A percentile compares a stretch with the other conserved stretches of the same genome.
These are phyloP conservation scores for Eupithecia centaureata DNA, from an alignment of 2,888 invertebrate genomes.

Conservation along the genomic window DNA sequence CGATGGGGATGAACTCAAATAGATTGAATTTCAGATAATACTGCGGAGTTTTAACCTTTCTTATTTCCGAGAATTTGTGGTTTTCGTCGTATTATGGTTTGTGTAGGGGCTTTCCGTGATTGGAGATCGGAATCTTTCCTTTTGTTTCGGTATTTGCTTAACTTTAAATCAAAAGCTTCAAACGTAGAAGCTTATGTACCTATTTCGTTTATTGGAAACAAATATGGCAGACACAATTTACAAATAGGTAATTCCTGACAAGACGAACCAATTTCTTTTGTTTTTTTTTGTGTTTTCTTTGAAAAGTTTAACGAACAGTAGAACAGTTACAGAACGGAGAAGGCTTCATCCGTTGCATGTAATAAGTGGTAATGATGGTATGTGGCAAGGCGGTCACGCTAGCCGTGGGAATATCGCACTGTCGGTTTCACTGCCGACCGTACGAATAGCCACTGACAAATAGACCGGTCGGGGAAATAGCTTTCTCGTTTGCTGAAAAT, in stretches of 20 bases:
- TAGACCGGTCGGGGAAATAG: conserved; percentile 12
- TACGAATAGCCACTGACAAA: conserved; percentile 11
- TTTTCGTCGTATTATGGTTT: conserved; percentile 48
- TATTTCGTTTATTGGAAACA: background rate
- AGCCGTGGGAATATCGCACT: conserved; percentile 49
- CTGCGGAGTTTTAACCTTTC: conserved; percentile 65
- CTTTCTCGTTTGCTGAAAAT: background rate
- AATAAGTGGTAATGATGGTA: conserved; percentile 45
- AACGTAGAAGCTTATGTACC: background rate
- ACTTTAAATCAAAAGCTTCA: background rate
- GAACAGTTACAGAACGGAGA: conserved; percentile 30
- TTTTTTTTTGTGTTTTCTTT: background rate
- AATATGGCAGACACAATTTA: background rate
- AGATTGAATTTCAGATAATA: conserved; percentile 81
- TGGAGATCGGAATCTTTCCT: conserved; percentile 25
- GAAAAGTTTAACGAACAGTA: conserved; percentile 11
- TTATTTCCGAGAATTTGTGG: conserved; percentile 56
- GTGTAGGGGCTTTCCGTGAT: conserved; percentile 43
- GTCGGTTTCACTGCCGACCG: conserved; percentile 32
- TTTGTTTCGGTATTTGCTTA: background rate
- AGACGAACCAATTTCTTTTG: no score
- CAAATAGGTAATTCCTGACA: no score
- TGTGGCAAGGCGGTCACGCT: conserved; percentile 50
- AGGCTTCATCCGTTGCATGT: conserved; percentile 34
- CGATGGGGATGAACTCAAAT: conserved; percentile 78